phyloP scores from a whole-genome alignment of 1,140 invertebrate species.

The Cotesia typhae region DNA sequence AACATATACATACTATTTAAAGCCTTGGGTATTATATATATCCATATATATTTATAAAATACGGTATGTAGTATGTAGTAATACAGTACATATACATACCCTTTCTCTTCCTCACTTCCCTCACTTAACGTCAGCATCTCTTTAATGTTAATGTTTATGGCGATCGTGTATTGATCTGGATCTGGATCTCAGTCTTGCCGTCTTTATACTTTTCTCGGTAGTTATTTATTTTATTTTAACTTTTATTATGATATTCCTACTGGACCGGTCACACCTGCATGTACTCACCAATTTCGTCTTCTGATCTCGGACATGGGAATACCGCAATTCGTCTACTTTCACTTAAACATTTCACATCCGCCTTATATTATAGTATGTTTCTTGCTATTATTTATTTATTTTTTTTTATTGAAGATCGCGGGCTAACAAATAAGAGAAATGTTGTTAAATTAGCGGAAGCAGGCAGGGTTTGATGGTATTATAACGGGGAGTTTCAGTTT shows the following conservation, averaged over 20 bases:
- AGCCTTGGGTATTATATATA: neutral
- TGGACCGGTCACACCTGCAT: slow-evolving; percentile 10
- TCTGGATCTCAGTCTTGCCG: too few relatives aligned
- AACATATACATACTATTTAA: neutral
- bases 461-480: too few relatives aligned
- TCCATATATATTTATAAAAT: too few relatives aligned
- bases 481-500: too few relatives aligned
- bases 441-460: too few relatives aligned
- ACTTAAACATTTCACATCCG: slow-evolving; percentile 12
- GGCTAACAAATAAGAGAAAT: neutral
- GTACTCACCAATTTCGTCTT: slow-evolving; percentile 10
- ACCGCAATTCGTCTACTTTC: slow-evolving; percentile 19
- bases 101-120: neutral
- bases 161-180: too few relatives aligned
- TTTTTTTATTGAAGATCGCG: neutral
- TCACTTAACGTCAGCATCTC: neutral
- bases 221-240: too few relatives aligned
- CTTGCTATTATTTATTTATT: slow-evolving; percentile 4
- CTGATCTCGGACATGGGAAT: neutral
- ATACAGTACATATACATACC: too few relatives aligned
- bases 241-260: too few relatives aligned
- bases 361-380: too few relatives aligned
- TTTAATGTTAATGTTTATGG: too few relatives aligned
- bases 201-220: neutral
- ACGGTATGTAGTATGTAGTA: neutral